Evolutionary conservation across 2,888 invertebrate species (phyloP).

Genomic region (Lacanobia wlatinum): DNA sequence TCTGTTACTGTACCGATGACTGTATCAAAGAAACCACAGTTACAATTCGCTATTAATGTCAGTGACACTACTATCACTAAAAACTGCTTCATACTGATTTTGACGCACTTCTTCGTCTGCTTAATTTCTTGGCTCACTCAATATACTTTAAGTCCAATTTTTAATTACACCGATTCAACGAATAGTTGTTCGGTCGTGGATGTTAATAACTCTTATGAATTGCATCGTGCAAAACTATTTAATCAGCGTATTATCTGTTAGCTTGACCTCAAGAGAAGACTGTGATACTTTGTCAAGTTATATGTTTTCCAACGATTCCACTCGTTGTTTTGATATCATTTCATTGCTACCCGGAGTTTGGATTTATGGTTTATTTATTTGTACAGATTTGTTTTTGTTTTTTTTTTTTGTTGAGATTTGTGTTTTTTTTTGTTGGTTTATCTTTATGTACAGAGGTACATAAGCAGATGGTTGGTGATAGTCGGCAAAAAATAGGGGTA

Average conservation of each 20-base stretch:
- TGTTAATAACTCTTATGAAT: constrained; percentile 16
- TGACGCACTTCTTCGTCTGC: background rate
- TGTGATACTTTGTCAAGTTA: background rate
- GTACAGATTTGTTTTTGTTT: no score
- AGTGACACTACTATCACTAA: constrained; percentile 50
- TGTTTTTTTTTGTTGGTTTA: no score
- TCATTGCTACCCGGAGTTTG: background rate
- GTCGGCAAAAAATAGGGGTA: background rate
- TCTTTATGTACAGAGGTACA: no score
- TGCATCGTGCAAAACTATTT: constrained; percentile 24
- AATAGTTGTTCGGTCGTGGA: background rate
- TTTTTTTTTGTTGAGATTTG: no score
- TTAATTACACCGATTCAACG: background rate
- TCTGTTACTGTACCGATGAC: constrained; percentile 59
- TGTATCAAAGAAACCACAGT: constrained; percentile 63
- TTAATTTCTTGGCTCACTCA: background rate
- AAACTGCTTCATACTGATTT: constrained; percentile 60
- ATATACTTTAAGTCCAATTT: background rate
- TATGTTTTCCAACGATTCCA: constrained; percentile 23
- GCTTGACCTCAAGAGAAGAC: constrained; percentile 42
- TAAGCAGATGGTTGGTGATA: no score
- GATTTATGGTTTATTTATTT: background rate
- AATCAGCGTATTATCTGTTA: constrained; percentile 39
- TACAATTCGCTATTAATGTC: constrained; percentile 43
- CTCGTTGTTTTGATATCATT: background rate